These are phyloP conservation scores for Streptopelia turtur DNA, from an alignment of 2,797 vertebrate species.

Conservation along the genomic window DNA sequence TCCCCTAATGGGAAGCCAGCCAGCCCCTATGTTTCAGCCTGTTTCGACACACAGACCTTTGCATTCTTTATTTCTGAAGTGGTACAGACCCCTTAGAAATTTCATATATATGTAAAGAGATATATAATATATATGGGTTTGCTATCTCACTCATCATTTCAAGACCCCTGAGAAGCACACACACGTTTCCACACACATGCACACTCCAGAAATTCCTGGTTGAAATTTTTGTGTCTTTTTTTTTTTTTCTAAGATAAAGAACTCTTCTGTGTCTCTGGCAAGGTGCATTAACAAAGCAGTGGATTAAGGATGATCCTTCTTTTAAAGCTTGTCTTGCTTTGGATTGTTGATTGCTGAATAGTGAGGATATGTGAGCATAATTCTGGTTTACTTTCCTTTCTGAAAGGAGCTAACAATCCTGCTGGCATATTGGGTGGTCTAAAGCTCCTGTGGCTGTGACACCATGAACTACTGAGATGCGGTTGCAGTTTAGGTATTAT, in stretches of 20 bases:
- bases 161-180: neutral
- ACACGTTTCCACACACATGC: rapidly evolving
- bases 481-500: neutral
- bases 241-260: neutral
- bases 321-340: neutral
- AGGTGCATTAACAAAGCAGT: neutral
- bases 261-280: neutral
- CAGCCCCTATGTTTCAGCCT: neutral
- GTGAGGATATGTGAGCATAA: neutral
- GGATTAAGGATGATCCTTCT: neutral
- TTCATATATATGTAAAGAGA: neutral
- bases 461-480: neutral
- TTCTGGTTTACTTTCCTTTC: neutral
- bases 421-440: neutral
- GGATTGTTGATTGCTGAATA: neutral
- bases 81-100: neutral
- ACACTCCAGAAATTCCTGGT: neutral
- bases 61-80: neutral
- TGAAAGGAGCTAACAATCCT: neutral
- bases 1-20: neutral
- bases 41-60: neutral
- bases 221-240: neutral
- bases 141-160: neutral
- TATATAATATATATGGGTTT: neutral
- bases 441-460: neutral